These are phyloP conservation scores for Gallinago jamesoni DNA, from an alignment of 2,113 vertebrate genomes.

Conservation along the genomic window DNA sequence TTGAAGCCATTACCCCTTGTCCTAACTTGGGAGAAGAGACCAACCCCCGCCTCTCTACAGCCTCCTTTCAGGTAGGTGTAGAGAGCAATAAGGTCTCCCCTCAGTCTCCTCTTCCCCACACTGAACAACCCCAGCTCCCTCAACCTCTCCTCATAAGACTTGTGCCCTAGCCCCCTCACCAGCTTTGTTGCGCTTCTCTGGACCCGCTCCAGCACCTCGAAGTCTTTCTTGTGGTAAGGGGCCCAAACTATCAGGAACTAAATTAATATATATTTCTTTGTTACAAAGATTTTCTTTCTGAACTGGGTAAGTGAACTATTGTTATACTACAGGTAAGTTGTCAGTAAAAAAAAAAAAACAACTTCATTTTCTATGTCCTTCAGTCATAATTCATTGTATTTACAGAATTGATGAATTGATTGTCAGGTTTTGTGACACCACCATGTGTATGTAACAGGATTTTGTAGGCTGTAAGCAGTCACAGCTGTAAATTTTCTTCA, in stretches of 20 bases:
- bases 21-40: too few relatives aligned
- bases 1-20: too few relatives aligned
- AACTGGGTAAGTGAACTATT: background rate
- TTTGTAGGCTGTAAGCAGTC: background rate
- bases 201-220: too few relatives aligned
- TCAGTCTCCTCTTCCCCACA: too few relatives aligned
- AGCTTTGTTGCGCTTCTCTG: too few relatives aligned
- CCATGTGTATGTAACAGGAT: background rate
- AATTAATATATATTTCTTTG: background rate
- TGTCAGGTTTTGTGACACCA: background rate
- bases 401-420: background rate
- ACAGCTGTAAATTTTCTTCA: background rate
- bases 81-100: too few relatives aligned
- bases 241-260: background rate
- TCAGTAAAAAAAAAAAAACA: accelerated
- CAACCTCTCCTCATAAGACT: too few relatives aligned
- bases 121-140: too few relatives aligned
- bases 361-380: background rate
- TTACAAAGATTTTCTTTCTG: background rate
- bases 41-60: too few relatives aligned
- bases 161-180: too few relatives aligned
- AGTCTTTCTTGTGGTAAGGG: too few relatives aligned
- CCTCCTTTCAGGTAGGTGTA: too few relatives aligned
- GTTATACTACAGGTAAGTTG: background rate
- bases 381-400: background rate